Conservation (phyloP, 2,113 vertebrate species). For the Aix galericulata region DNA sequence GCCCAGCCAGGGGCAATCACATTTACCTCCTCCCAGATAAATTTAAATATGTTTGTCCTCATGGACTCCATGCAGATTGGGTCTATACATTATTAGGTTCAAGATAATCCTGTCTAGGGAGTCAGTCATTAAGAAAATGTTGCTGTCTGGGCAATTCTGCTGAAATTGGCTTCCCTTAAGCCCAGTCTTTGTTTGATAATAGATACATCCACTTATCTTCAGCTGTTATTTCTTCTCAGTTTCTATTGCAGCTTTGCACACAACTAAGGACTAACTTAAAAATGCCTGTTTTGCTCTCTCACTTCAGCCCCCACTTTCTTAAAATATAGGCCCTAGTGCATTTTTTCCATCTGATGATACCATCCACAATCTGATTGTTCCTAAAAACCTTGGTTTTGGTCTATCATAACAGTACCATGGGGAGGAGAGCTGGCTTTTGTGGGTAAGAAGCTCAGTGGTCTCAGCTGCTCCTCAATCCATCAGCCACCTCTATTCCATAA, state of each 20-base stretch:
- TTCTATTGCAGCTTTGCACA: background rate
- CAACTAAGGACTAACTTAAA: background rate
- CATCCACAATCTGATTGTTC: background rate
- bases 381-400: background rate
- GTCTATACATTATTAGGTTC: accelerated
- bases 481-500: background rate
- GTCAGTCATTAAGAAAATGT: background rate
- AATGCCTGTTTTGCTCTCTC: background rate
- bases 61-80: accelerated
- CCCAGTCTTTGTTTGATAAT: background rate
- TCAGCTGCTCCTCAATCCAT: background rate
- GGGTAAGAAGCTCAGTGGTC: too few relatives aligned
- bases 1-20: accelerated
- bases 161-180: background rate
- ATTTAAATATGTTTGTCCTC: background rate
- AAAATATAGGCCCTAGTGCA: background rate
- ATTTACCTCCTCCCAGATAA: background rate
- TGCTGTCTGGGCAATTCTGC: background rate
- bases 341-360: too few relatives aligned
- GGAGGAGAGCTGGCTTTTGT: background rate
- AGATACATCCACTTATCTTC: background rate
- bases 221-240: background rate
- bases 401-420: background rate
- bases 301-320: background rate
- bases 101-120: background rate